phyloP scores from a whole-genome alignment of 2,113 vertebrate species.

The Rattus rattus region DNA sequence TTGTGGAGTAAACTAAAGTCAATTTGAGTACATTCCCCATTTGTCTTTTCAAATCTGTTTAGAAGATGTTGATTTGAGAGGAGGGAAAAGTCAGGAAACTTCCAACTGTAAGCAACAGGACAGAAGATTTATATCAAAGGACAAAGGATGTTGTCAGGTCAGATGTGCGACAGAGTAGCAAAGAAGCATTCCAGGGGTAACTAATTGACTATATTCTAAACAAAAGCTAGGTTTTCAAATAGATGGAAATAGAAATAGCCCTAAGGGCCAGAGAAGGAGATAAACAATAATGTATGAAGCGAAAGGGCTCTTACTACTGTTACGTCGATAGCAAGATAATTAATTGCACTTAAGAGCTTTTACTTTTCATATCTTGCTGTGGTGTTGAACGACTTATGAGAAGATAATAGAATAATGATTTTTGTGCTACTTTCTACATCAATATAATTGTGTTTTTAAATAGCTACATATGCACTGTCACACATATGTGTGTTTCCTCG shows the following conservation, averaged over 20 bases:
- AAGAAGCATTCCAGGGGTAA: neutral
- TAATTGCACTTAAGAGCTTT: slow-evolving; percentile 55
- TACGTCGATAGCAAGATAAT: slow-evolving; percentile 53
- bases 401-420: slow-evolving; percentile 17
- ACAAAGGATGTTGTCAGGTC: neutral
- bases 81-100: neutral
- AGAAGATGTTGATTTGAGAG: slow-evolving; percentile 6
- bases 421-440: slow-evolving; percentile 57
- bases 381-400: neutral
- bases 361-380: slow-evolving; percentile 50
- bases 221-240: slow-evolving; percentile 35
- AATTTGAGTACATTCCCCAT: neutral
- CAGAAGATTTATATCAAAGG: neutral
- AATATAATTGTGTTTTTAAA: neutral
- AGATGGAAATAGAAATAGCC: slow-evolving; percentile 37
- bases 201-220: slow-evolving; percentile 39
- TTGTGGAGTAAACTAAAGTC: neutral
- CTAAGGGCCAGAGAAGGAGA: neutral
- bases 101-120: slow-evolving; percentile 27
- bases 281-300: slow-evolving; percentile 2
- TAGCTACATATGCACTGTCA: neutral
- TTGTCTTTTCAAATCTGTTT: slow-evolving; percentile 21
- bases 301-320: neutral
- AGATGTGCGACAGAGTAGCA: neutral
- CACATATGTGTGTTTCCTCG: neutral